Base-by-base conservation (phyloP, 2,888 invertebrate genomes). In the Noctua comes region DNA sequence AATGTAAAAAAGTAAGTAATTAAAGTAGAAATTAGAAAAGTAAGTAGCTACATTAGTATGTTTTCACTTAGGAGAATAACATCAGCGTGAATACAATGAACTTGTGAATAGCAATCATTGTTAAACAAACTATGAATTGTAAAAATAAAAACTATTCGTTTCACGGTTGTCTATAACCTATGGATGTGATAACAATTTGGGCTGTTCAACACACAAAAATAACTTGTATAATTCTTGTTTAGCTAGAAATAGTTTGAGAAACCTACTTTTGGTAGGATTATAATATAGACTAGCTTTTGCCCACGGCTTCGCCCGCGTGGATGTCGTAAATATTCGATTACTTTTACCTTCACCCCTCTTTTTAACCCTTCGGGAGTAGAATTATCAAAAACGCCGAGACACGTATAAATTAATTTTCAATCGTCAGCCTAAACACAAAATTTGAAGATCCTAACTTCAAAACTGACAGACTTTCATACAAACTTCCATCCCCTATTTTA, bases 141-240 rank as follows among this genome's bases (percentile, higher is more conserved):
- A 72, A 76, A 81, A 88, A 76, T 86, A 89, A n/a, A n/a, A n/a
- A 89, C 82, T 83, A 82, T 86, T 73, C 68, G 62, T 79, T 84
- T 83, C 80, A 84, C 80, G 86, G 77, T 84, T 84, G 83, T 85
- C 82, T 83, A 16, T 59, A 40, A 40, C 10, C 4, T 40, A 72
- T 80, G 73, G 46, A 68, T 80, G 64, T 76, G 82, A 82, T 86
- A 68, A 80, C 70, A 79, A 86, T 86, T 79, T 81, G 57, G 62
- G 36, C 13, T 73, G 70, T 79, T 77, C 75, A 74, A 74, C 68
- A 74, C 40, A 74, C 21, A 69, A 77, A 76, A 76, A 80, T 68
- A 66, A 80, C 71, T 77, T 65, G 68, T 76, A 82, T 80, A 88
- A 88, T 78, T 87, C 70, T 83, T 82, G 70, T 78, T 78, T 84